Conservation (phyloP, 1,140 invertebrate genomes). For the Bacillus rossius region DNA sequence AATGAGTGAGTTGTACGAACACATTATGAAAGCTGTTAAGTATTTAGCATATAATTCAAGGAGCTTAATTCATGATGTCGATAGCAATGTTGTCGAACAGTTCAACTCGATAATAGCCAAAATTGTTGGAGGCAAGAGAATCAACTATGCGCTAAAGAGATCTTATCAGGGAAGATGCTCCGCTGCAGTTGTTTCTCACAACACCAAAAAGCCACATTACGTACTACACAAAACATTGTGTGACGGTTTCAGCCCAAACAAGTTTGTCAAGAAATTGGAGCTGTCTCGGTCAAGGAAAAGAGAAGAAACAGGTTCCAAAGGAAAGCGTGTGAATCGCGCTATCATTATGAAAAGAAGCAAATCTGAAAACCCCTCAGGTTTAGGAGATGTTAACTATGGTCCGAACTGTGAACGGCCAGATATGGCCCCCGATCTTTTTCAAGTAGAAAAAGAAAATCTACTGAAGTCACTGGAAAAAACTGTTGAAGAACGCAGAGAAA, state of each 20-base stretch:
- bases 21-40: slow-evolving; percentile 12
- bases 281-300: not conserved
- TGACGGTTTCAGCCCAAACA: slow-evolving; percentile 6
- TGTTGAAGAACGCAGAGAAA: slow-evolving; percentile 14
- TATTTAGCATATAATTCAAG: not conserved
- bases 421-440: not conserved
- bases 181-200: slow-evolving; percentile 19
- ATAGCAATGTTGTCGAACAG: slow-evolving; percentile 19
- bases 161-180: slow-evolving; percentile 11
- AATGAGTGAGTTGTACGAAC: slow-evolving; percentile 9
- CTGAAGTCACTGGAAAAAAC: slow-evolving; percentile 12
- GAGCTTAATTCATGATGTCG: slow-evolving; percentile 10
- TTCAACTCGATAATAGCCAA: slow-evolving; percentile 14
- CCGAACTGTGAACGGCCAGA: slow-evolving; percentile 20
- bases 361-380: not conserved
- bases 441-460: slow-evolving; percentile 2
- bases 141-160: slow-evolving; percentile 11
- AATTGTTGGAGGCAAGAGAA: slow-evolving; percentile 18
- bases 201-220: slow-evolving; percentile 9
- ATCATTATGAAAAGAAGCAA: not conserved
- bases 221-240: slow-evolving; percentile 7
- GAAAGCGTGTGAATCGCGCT: not conserved
- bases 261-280: not conserved
- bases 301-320: not conserved
- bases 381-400: slow-evolving; percentile 24